Conservation (phyloP, 2,797 vertebrate genomes). For the Erithacus rubecula region DNA sequence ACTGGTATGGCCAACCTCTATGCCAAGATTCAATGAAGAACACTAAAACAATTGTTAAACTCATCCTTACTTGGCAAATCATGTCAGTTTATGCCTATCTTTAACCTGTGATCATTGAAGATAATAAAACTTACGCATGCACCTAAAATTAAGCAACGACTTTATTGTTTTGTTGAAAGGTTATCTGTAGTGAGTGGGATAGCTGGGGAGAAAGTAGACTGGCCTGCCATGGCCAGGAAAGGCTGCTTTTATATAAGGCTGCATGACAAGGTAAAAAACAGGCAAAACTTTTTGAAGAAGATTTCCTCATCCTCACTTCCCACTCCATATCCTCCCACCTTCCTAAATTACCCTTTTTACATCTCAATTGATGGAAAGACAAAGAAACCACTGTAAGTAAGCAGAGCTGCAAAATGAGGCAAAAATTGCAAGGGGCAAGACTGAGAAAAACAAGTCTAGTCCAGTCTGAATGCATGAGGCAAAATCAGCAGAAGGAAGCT, state of each 20-base stretch:
- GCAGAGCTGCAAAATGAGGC: neutral
- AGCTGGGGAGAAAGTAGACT: neutral
- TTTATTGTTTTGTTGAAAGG: conserved; percentile 24
- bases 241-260: conserved; percentile 28
- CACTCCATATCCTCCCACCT: conserved; percentile 64
- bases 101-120: conserved; percentile 13
- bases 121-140: neutral
- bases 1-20: neutral
- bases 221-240: neutral
- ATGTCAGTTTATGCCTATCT: neutral
- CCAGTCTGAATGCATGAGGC: conserved; percentile 30
- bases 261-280: conserved; percentile 37
- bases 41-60: neutral
- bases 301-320: conserved; percentile 61
- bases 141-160: conserved; percentile 11
- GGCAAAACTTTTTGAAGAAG: conserved; percentile 48
- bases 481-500: conserved; percentile 49
- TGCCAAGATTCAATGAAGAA: neutral
- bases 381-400: conserved; percentile 49
- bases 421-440: conserved; percentile 53
- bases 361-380: conserved; percentile 64
- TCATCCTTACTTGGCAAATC: conserved; percentile 7
- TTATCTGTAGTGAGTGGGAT: neutral
- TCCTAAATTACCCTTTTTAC: conserved; percentile 65
- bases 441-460: conserved; percentile 49